phyloP scores from a whole-genome alignment of 2,888 invertebrate species.

The Leistus spinibarbis region DNA sequence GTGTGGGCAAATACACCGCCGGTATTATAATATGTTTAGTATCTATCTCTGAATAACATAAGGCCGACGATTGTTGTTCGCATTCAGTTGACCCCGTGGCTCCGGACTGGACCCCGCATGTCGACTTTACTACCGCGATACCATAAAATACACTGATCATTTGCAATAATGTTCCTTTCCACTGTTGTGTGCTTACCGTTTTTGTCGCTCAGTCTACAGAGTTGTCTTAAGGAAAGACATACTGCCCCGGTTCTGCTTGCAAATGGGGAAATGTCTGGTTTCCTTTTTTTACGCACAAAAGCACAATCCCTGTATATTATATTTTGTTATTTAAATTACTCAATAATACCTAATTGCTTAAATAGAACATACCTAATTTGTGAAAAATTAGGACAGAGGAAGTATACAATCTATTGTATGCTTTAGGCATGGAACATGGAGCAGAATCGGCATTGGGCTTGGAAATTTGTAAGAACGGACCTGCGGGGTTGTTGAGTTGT shows the following conservation, averaged over 20 bases:
- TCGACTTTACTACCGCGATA: constrained; percentile 25
- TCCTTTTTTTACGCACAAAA: too few relatives aligned
- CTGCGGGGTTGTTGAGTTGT: neutral
- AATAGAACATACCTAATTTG: too few relatives aligned
- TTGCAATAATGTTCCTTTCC: constrained; percentile 17
- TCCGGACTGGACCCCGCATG: constrained; percentile 7
- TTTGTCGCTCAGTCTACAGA: neutral
- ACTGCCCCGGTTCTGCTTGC: too few relatives aligned
- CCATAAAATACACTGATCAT: constrained; percentile 26
- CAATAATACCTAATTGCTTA: too few relatives aligned
- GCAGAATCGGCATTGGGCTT: too few relatives aligned
- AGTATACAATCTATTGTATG: too few relatives aligned
- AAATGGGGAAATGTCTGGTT: too few relatives aligned
- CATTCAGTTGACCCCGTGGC: constrained; percentile 9
- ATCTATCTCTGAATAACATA: constrained; percentile 20
- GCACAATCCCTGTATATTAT: too few relatives aligned
- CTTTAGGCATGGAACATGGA: too few relatives aligned
- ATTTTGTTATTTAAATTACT: too few relatives aligned
- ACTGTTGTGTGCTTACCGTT: neutral
- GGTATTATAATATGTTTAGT: constrained; percentile 24
- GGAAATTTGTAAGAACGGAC: neutral
- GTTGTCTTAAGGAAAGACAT: neutral
- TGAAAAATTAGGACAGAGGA: too few relatives aligned
- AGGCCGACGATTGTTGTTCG: constrained; percentile 11
- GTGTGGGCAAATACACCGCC: neutral